Base-by-base conservation (phyloP, 2,888 invertebrate genomes). In the Rotaria socialis region DNA sequence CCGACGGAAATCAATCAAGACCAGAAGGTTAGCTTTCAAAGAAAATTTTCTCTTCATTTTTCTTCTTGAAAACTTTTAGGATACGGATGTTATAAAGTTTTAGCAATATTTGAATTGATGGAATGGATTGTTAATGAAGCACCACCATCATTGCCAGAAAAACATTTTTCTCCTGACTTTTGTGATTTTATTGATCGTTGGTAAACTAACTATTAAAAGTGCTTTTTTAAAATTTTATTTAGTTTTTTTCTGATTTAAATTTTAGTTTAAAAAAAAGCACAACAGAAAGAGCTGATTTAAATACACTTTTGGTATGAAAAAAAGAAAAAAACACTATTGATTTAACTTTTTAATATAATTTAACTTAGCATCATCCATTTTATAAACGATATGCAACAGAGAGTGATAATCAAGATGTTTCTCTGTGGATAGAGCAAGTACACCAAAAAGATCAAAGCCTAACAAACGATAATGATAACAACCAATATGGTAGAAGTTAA, bases 1-100 rank as follows among this genome's bases (percentile, higher is more conserved):
- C 86, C 0, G 24, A 74, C 55, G 86, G 86, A 35, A n/a, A n/a
- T 24, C 27, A 3, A 22, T 50, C 86, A 8, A 90, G 87, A 84
- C n/a, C 16, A 5, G 86, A 86, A 55, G 74, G 52, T 47, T n/a
- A 22, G 27, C 43, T 84, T 47, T 19, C 11, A 50, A 14, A 50
- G 2, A n/a, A 50, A 50, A 43, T 24, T 27, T 55, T n/a, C 11
- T 10, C 27, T 4, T 11, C 27, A 7, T 11, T 27, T 0, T 67
- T 67, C 3, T 67, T 67, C 0, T 27, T 11, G 67, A 3, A 8
- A 67, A n/a, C 24, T 58, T 67, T 67, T 5, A 67, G 67, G 67
- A 67, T 67, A 27, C 27, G 67, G 67, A 11, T 67, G 8, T 35
- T 35, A 67, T 11, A 67, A 67, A 67, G 27, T 6, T 27, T 67